Base-by-base conservation (phyloP, 2,113 vertebrate genomes). In the Orthochromis indermauri region DNA sequence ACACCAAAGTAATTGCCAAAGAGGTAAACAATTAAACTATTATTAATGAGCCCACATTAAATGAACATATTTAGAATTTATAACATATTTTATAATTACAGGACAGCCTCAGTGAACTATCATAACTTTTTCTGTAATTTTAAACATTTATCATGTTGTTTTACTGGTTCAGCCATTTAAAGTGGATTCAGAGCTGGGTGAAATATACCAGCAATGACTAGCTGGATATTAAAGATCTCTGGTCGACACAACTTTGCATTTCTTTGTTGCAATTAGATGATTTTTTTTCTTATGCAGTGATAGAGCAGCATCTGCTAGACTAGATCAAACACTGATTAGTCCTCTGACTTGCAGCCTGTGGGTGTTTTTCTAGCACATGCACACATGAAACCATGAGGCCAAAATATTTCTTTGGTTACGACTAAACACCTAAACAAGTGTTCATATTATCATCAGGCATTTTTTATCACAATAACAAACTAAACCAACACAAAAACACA, bases 241-340 rank as follows among this genome's bases (percentile, higher is more conserved):
- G 21, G 42, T 49, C 3, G 4, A 76, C 40, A 47, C 14, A 76
- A 19, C 24, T 76, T 45, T 73, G 37, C 37, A 7, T 28, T 10
- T 47, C 40, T 17, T 73, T 73, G 40, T 26, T 76, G 21, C 71
- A 76, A 47, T 26, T 47, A 3, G 16, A 76, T 3, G 7, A 59
- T 0, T 59, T 17, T 5, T 47, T 63, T 63, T 47, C 8, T 76
- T 76, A 76, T 76, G 24, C 16, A 19, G 71, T 47, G 21, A 31
- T 49, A 19, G 1, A 73, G 21, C 14, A 73, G 5, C 26, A 26
- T 26, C 26, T 26, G 26, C 26, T 26, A 17, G 68, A 47, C 14
- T 45, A 35, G 0, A 17, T 73, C 10, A 26, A 28, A 47, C 68
- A 76, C 3, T 49, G 71, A 49, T 49, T 1, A 28, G 0, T 76